A percentile compares a stretch with the other conserved stretches of the same genome.
Evolutionary conservation across 2,113 vertebrate species (phyloP).

Genomic region (Dicrurus megarhynchus): DNA sequence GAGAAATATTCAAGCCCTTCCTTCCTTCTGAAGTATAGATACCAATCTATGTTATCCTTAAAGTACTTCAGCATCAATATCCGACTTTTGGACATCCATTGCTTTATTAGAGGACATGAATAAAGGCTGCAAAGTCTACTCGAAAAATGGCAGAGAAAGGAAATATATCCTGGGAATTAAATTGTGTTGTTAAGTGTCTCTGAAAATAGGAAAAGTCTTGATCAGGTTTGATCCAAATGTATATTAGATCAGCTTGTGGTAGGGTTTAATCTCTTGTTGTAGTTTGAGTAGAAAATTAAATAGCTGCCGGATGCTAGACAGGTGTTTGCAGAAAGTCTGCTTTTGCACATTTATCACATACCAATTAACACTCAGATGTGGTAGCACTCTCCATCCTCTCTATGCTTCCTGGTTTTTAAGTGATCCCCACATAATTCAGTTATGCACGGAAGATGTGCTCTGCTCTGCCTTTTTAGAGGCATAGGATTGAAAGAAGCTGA

Average conservation of each 20-base stretch:
- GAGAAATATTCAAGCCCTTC: neutral
- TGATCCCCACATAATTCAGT: neutral
- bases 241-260: neutral
- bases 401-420: neutral
- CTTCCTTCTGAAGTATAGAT: neutral
- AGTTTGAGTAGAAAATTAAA: conserved; percentile 11
- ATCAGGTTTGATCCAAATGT: neutral
- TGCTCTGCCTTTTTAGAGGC: neutral
- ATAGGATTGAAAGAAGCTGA: neutral
- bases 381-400: neutral
- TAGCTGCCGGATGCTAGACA: neutral
- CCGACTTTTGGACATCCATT: neutral
- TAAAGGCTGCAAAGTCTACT: neutral
- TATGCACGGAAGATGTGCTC: neutral
- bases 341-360: neutral
- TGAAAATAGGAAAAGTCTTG: neutral
- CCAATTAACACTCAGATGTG: conserved; percentile 10
- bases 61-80: neutral
- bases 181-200: neutral
- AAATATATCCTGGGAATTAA: neutral
- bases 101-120: neutral
- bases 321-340: conserved; percentile 20
- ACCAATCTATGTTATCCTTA: accelerated
- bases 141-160: neutral
- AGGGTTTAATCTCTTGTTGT: neutral